These are phyloP conservation scores for Sporophila hypoxantha DNA, from an alignment of 2,113 vertebrate species.

Conservation along the genomic window DNA sequence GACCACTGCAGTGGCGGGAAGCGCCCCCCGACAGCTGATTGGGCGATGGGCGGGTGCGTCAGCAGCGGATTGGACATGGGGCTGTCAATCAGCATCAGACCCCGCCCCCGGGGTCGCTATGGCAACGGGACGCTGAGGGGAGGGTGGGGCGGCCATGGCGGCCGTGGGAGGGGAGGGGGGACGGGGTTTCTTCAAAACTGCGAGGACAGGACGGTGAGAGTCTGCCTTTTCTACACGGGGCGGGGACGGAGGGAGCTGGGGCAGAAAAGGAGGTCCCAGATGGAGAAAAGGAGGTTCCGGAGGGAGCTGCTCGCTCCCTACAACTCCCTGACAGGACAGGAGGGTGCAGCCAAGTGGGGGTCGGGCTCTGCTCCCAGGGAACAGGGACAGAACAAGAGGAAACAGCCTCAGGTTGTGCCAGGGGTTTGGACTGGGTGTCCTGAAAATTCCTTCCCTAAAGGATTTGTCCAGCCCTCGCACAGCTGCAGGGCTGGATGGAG, in stretches of 20 bases:
- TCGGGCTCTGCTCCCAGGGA: neutral
- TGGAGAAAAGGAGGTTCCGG: neutral
- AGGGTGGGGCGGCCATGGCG: neutral
- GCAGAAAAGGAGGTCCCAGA: neutral
- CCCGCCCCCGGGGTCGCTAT: neutral
- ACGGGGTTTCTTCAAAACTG: too few species aligned
- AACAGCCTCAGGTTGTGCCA: neutral
- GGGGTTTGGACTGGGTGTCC: neutral
- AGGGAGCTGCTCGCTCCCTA: neutral
- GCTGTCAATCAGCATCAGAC: accelerated
- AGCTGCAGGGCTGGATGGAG: neutral
- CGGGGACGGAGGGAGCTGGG: neutral
- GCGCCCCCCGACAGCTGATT: neutral
- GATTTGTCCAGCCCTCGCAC: neutral
- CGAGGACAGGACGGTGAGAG: neutral
- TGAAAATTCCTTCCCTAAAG: neutral
- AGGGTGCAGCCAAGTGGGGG: too few species aligned
- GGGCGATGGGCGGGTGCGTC: accelerated
- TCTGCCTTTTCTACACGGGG: neutral
- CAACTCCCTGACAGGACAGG: neutral
- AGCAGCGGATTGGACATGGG: accelerated
- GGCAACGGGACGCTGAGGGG: neutral
- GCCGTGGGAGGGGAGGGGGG: neutral
- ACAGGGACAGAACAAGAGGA: neutral
- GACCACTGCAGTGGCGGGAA: accelerated